Evolutionary conservation across 2,888 invertebrate genomes (phyloP).

Genomic region (Eupithecia pulchellata): DNA sequence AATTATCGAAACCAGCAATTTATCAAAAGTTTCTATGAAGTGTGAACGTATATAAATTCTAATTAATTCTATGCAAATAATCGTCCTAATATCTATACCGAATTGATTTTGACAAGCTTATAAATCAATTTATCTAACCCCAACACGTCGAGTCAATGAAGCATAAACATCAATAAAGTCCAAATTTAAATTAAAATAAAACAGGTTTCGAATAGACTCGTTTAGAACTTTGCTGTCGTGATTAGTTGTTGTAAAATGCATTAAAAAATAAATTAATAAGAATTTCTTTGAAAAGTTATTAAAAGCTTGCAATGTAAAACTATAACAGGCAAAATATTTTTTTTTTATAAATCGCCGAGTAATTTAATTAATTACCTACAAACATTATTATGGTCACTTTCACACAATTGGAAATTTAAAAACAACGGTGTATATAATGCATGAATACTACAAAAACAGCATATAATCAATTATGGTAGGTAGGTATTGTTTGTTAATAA

Average conservation of each 20-base stretch:
- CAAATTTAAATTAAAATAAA: slow-evolving; percentile 10
- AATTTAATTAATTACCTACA: background rate
- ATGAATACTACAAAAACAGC: background rate
- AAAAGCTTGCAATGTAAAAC: background rate
- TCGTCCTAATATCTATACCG: slow-evolving; percentile 25
- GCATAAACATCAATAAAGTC: slow-evolving; percentile 23
- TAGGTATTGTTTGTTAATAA: too few species aligned
- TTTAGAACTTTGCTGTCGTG: background rate
- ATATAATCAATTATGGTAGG: too few species aligned
- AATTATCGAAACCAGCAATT: slow-evolving; percentile 9
- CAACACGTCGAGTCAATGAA: slow-evolving; percentile 29
- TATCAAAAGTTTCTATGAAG: slow-evolving; percentile 10
- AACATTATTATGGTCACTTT: background rate
- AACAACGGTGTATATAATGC: too few species aligned
- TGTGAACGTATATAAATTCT: slow-evolving; percentile 21
- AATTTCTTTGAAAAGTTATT: background rate
- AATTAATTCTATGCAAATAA: slow-evolving; percentile 34
- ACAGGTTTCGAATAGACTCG: slow-evolving; percentile 19
- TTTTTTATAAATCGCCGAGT: too few species aligned
- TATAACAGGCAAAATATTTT: too few species aligned
- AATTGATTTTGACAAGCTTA: slow-evolving; percentile 31
- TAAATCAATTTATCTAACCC: slow-evolving; percentile 38
- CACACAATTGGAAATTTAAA: background rate
- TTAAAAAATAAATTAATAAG: background rate
- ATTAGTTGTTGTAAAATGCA: background rate